Conservation (phyloP, 2,113 vertebrate species). For the Lethenteron reissneri region DNA sequence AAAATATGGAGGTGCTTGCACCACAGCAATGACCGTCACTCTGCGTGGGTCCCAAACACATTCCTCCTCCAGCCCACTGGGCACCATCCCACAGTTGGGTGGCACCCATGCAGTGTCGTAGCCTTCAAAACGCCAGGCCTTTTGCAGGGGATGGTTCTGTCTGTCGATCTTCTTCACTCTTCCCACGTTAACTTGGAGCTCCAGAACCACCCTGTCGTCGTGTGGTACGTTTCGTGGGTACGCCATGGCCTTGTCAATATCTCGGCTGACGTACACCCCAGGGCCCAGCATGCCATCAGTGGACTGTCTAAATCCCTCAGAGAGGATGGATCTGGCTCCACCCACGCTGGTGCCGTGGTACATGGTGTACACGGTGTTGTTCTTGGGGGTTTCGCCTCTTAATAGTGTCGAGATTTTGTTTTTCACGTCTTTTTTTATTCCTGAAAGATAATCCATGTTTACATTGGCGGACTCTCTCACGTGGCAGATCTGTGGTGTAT, state of each 20-base stretch:
- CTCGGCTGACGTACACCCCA: slow-evolving; percentile 27
- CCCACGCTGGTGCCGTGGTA: slow-evolving; percentile 16
- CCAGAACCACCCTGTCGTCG: slow-evolving; percentile 16
- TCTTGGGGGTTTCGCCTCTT: background rate
- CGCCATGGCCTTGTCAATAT: slow-evolving; percentile 18
- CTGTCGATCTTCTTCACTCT: slow-evolving; percentile 22
- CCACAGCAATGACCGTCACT: slow-evolving; percentile 16
- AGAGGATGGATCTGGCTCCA: slow-evolving; percentile 17
- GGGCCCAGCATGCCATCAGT: slow-evolving; percentile 21
- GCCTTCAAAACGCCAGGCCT: slow-evolving; percentile 15
- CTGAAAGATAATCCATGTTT: no score
- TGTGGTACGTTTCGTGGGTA: slow-evolving; percentile 12
- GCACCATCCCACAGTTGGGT: slow-evolving; percentile 19
- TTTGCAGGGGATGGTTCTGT: slow-evolving; percentile 17
- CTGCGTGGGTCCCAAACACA: no score
- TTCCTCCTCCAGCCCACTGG: no score
- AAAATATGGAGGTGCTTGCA: slow-evolving; percentile 12
- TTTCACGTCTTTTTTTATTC: no score
- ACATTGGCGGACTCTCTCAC: no score
- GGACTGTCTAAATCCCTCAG: slow-evolving; percentile 21
- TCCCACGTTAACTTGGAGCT: slow-evolving; percentile 18
- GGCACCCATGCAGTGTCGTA: slow-evolving; percentile 29
- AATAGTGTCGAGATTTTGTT: no score
- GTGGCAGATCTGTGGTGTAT: no score
- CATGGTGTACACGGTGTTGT: slow-evolving; percentile 14